A percentile compares a stretch with the other conserved stretches of the same genome.
Evolutionary conservation across 2,888 invertebrate genomes (phyloP).

Genomic region (Torymus texanus): DNA sequence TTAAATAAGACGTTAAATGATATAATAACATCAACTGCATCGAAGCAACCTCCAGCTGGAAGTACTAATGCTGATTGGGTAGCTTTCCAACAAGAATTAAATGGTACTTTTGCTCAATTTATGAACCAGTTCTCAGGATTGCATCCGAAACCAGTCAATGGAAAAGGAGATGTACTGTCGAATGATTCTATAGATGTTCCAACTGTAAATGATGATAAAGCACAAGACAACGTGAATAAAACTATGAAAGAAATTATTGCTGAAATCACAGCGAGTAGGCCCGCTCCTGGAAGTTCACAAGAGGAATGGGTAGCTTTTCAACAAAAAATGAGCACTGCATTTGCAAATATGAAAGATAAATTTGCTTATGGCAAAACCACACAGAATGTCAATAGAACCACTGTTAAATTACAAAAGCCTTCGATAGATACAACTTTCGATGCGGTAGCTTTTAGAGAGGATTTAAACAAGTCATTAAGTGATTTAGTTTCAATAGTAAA

Average conservation of each 20-base stretch:
- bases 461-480: slow-evolving; percentile 27
- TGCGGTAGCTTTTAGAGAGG: slow-evolving; percentile 4
- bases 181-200: background rate
- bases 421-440: background rate
- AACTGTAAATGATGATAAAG: background rate
- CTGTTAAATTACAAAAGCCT: background rate
- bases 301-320: slow-evolving; percentile 58
- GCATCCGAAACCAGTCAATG: background rate
- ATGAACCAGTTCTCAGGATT: slow-evolving; percentile 6
- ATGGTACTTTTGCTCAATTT: slow-evolving; percentile 47
- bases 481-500: slow-evolving; percentile 28
- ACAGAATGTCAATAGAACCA: background rate
- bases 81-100: slow-evolving; percentile 40
- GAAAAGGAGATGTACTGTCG: background rate
- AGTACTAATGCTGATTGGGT: slow-evolving; percentile 48
- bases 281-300: slow-evolving; percentile 23
- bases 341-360: slow-evolving; percentile 27
- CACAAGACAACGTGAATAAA: slow-evolving; percentile 22
- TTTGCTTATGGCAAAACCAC: background rate
- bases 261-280: slow-evolving; percentile 35
- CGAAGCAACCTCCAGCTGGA: slow-evolving; percentile 46
- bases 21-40: slow-evolving; percentile 54
- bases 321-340: slow-evolving; percentile 42
- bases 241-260: slow-evolving; percentile 31
- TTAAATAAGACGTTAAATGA: slow-evolving; percentile 57